Conservation (phyloP, 2,113 vertebrate genomes). For the Genyomyrus donnyi region DNA sequence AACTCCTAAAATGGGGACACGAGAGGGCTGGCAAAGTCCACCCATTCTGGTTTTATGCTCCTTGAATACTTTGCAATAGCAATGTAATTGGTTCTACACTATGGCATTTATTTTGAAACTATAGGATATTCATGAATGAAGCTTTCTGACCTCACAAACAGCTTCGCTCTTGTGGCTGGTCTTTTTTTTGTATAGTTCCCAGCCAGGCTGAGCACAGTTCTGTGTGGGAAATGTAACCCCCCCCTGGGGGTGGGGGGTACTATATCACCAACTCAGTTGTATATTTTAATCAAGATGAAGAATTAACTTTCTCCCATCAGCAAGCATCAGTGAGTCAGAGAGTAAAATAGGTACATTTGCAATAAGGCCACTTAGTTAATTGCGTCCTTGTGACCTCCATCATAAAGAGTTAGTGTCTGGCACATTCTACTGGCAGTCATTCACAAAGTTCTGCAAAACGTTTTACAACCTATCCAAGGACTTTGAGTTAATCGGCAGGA, state of each 20-base stretch:
- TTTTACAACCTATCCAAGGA: neutral
- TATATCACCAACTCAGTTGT: neutral
- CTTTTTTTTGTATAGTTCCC: neutral
- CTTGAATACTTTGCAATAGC: neutral
- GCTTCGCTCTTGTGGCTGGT: neutral
- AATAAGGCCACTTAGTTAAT: slow-evolving; percentile 1
- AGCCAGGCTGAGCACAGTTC: neutral
- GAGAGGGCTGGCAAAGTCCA: neutral
- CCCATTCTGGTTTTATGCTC: neutral
- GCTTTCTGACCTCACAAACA: neutral
- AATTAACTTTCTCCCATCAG: neutral
- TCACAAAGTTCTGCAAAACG: neutral
- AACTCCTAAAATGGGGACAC: neutral
- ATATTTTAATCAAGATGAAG: neutral
- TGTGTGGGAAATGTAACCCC: neutral
- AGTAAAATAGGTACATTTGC: neutral
- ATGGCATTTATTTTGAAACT: neutral
- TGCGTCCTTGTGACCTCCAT: neutral
- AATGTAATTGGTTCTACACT: neutral
- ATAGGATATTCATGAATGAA: neutral
- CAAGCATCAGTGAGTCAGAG: neutral
- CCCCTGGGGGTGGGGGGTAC: neutral
- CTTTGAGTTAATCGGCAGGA: neutral
- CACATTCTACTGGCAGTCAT: neutral
- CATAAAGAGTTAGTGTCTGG: neutral